Base-by-base conservation (phyloP, 2,888 invertebrate genomes). In the Lucinisca nassula region DNA sequence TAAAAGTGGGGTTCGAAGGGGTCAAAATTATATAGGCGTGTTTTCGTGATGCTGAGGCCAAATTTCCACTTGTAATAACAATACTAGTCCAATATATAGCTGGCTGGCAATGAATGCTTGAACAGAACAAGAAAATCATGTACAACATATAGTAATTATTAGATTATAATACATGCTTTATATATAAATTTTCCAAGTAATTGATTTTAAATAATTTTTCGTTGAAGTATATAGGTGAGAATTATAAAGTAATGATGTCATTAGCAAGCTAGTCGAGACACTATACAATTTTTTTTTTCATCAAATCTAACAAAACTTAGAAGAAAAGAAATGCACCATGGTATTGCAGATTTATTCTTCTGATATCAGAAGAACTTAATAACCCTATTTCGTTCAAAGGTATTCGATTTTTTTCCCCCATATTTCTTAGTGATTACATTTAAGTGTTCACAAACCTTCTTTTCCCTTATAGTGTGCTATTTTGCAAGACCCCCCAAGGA, bases 101-200 rank as follows among this genome's bases (percentile, higher is more conserved):
- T 55, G 55, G n/a, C 55, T 55, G 55, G 45, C 8, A 45, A 45
- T 55, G n/a, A 55, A 55, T 55, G 10, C 55, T 21, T 55, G 55
- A n/a, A 14, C 55, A 17, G 55, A 8, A 45, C 21, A 21, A 55
- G 12, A n/a, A 17, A 55, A 14, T n/a, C 55, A 40, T 40, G 6
- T 55, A 55, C 30, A 61, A 4, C 24, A 61, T 61, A 8, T 8
- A 35, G 21, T 67, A 67, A 17, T 67, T 35, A 67, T 27, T 6
- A 30, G 2, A 35, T 67, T 35, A 67, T 12, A 67, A 67, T 35
- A 67, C 67, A 67, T 67, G 67, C 67, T 67, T 58, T 32, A 67
- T 67, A 67, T 67, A 67, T 67, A 67, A 4, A 67, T 67, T 67
- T 67, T 67, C 67, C 67, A 67, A 67, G 8, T 67, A 67, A n/a